A percentile compares a stretch with the other conserved stretches of the same genome.
Evolutionary conservation across 2,888 invertebrate species (phyloP).

Genomic region (Octonoba sinensis): DNA sequence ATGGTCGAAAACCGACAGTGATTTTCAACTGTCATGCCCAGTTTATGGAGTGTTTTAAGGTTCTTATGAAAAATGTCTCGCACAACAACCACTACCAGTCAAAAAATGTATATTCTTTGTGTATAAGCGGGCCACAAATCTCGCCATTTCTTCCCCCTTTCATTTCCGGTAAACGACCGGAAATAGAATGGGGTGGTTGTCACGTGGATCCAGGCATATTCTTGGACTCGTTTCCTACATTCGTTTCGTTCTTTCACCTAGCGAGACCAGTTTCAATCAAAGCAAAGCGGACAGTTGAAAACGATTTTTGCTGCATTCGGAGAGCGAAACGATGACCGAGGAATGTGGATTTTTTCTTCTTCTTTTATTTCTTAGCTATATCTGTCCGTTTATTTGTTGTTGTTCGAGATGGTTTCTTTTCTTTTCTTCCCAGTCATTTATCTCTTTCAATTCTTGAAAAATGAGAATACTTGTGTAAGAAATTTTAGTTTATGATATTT

Average conservation of each 20-base stretch:
- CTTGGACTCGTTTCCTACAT: conserved; percentile 45
- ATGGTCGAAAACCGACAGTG: conserved; percentile 12
- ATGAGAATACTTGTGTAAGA: conserved; percentile 44
- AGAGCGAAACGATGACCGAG: neutral
- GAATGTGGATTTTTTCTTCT: conserved; percentile 12
- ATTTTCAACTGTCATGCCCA: conserved; percentile 36
- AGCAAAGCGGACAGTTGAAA: conserved; percentile 54
- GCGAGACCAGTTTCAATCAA: conserved; percentile 58
- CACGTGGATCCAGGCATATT: conserved; percentile 38
- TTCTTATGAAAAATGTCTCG: conserved; percentile 44
- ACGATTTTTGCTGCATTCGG: conserved; percentile 25
- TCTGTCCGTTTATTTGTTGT: conserved; percentile 28
- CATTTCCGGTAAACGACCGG: conserved; percentile 59
- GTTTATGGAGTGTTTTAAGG: conserved; percentile 48
- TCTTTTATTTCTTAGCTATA: conserved; percentile 8
- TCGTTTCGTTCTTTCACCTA: conserved; percentile 49
- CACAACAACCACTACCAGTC: conserved; percentile 48
- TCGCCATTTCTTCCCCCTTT: conserved; percentile 45
- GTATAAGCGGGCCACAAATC: conserved; percentile 44
- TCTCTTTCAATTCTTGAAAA: conserved; percentile 55
- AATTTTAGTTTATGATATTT: neutral
- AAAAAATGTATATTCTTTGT: conserved; percentile 51
- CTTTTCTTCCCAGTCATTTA: conserved; percentile 34
- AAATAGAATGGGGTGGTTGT: conserved; percentile 56
- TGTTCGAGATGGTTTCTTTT: conserved; percentile 9